These are phyloP conservation scores for Apomyelois bistriatella DNA, from an alignment of 2,888 invertebrate genomes.

Conservation along the genomic window DNA sequence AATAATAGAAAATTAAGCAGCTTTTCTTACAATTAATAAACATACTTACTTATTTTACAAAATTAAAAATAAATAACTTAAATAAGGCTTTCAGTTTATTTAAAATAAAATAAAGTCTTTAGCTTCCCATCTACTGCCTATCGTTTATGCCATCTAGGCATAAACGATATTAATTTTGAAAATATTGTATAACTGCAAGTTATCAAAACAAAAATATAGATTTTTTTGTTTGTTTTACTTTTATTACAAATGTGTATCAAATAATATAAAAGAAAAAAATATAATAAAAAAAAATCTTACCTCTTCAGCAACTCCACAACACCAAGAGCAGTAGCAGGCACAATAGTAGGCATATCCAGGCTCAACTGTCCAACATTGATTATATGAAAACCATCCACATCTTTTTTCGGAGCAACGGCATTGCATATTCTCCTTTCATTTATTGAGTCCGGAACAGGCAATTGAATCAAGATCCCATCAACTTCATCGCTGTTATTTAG, in stretches of 20 bases:
- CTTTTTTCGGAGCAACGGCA: constrained; percentile 88
- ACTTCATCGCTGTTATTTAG: constrained; percentile 85
- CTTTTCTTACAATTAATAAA: too few species aligned
- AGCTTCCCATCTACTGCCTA: too few species aligned
- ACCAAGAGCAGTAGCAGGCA: constrained; percentile 90
- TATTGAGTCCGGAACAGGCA: constrained; percentile 90
- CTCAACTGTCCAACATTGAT: constrained; percentile 89
- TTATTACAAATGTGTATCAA: neutral
- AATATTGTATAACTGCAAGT: too few species aligned
- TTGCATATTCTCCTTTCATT: constrained; percentile 89
- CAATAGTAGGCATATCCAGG: constrained; percentile 85
- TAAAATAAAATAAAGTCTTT: too few species aligned
- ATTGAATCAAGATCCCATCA: constrained; percentile 91
- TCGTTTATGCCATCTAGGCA: too few species aligned
- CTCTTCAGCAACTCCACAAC: constrained; percentile 84
- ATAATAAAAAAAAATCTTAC: constrained; percentile 41
- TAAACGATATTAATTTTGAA: too few species aligned
- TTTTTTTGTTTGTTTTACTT: too few species aligned
- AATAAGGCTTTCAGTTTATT: too few species aligned
- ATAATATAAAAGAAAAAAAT: constrained; percentile 1
- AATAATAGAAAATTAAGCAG: neutral
- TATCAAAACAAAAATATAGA: too few species aligned
- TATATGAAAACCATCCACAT: constrained; percentile 95
- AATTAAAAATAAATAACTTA: too few species aligned
- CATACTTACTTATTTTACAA: too few species aligned